Evolutionary conservation across 1,140 invertebrate species (phyloP).

Genomic region (Formica exsecta): DNA sequence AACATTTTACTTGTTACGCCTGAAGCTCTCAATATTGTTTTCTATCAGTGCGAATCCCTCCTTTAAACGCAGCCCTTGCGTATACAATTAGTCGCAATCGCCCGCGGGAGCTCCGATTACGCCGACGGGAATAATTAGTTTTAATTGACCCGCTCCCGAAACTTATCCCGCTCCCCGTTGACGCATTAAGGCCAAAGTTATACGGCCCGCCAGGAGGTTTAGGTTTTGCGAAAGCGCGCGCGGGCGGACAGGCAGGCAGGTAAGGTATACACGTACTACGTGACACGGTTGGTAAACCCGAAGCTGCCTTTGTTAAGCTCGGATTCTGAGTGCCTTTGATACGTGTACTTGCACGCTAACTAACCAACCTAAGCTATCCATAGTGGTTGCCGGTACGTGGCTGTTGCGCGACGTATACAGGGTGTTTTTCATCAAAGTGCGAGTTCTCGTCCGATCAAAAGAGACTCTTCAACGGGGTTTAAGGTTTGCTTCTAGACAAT

Average conservation of each 20-base stretch:
- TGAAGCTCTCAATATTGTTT: conserved; percentile 29
- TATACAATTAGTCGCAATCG: conserved; percentile 74
- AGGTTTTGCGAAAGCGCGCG: conserved; percentile 82
- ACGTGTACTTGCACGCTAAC: conserved; percentile 87
- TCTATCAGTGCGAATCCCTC: conserved; percentile 3
- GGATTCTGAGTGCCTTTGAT: conserved; percentile 87
- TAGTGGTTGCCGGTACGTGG: conserved; percentile 58
- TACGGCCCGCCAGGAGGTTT: conserved; percentile 78
- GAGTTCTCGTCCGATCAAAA: not conserved
- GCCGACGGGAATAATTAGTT: conserved; percentile 80
- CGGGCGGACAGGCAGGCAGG: conserved; percentile 82
- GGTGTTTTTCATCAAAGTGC: conserved; percentile 26
- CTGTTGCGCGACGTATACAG: conserved; percentile 38
- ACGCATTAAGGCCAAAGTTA: conserved; percentile 84
- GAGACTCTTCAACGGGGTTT: conserved; percentile 3
- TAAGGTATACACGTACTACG: conserved; percentile 85
- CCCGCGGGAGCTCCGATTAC: conserved; percentile 66
- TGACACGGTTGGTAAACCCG: conserved; percentile 86
- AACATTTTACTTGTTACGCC: conserved; percentile 20
- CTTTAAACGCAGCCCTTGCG: conserved; percentile 53
- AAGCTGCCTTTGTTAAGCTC: conserved; percentile 86
- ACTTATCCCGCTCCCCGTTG: conserved; percentile 80
- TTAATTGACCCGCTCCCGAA: conserved; percentile 81
- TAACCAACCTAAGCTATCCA: conserved; percentile 86
- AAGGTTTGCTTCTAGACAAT: not conserved